Evolutionary conservation across 2,113 vertebrate species (phyloP).

Genomic region (Capreolus pygargus): DNA sequence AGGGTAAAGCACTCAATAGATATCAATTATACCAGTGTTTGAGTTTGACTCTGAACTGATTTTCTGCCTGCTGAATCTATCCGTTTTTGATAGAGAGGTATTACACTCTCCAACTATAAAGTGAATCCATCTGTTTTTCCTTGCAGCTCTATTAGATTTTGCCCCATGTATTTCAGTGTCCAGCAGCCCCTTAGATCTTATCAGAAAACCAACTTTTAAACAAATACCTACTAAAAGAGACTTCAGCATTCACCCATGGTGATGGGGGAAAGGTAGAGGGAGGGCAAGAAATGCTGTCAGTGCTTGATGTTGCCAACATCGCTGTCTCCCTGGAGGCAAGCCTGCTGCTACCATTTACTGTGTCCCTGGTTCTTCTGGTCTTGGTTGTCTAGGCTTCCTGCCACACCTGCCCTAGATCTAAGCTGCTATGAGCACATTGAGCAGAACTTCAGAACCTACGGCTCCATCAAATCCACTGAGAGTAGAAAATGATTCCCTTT

Average conservation of each 20-base stretch:
- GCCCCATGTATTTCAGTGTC: neutral
- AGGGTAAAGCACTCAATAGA: neutral
- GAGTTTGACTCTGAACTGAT: neutral
- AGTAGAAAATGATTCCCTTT: neutral
- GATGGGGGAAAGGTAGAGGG: neutral
- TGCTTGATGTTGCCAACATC: neutral
- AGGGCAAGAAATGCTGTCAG: neutral
- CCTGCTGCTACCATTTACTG: neutral
- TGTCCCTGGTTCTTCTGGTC: neutral
- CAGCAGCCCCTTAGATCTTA: neutral
- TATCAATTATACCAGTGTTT: neutral
- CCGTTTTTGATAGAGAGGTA: neutral
- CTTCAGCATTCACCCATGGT: neutral
- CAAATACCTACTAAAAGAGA: neutral
- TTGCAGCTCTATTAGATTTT: neutral
- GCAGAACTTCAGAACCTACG: neutral
- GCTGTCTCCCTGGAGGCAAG: neutral
- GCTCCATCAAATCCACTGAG: neutral
- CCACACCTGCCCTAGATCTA: neutral
- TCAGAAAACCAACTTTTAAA: neutral
- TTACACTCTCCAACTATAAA: neutral
- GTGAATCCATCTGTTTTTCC: neutral
- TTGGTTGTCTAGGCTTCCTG: neutral
- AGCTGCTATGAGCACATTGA: neutral
- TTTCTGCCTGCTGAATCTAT: neutral